These are phyloP conservation scores for Microchirus variegatus DNA, from an alignment of 2,797 vertebrate genomes.

Conservation along the genomic window DNA sequence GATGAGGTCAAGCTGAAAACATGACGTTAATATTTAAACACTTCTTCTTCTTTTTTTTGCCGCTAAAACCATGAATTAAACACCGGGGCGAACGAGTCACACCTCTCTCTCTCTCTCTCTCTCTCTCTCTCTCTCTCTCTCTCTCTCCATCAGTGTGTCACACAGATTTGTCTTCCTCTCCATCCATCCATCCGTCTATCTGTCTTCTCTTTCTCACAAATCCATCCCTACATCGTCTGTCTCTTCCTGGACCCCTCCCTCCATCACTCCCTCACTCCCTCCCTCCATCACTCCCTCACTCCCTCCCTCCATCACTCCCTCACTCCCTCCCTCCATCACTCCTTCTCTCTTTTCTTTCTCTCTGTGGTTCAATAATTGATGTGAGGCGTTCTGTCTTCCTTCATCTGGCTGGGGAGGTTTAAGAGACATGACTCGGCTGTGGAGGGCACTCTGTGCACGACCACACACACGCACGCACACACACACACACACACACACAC, in stretches of 20 bases:
- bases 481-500: constrained; percentile 9
- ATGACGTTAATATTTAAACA: constrained; percentile 64
- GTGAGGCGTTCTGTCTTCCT: constrained; percentile 60
- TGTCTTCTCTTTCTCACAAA: background rate
- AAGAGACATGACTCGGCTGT: constrained; percentile 70
- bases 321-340: too few relatives aligned
- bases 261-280: too few relatives aligned
- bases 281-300: too few relatives aligned
- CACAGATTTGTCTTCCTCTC: constrained; percentile 7
- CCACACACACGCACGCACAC: constrained; percentile 21
- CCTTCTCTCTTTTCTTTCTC: constrained; percentile 1
- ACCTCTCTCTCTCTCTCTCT: constrained; percentile 21
- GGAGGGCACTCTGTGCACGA: constrained; percentile 73
- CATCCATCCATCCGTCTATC: background rate
- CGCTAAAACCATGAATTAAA: constrained; percentile 58
- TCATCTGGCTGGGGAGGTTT: constrained; percentile 58
- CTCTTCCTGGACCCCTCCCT: background rate
- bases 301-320: background rate
- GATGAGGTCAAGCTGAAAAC: constrained; percentile 61
- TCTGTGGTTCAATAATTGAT: constrained; percentile 73
- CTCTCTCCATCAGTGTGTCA: constrained; percentile 3
- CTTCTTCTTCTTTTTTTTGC: constrained; percentile 28
- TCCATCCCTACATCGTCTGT: background rate
- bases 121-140: constrained; percentile 22
- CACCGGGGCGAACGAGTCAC: constrained; percentile 43